Percentiles rank a stretch among this genome's conserved stretches.
These are phyloP conservation scores for Epicampocera succincta DNA, from an alignment of 2,888 invertebrate genomes.

Conservation along the genomic window DNA sequence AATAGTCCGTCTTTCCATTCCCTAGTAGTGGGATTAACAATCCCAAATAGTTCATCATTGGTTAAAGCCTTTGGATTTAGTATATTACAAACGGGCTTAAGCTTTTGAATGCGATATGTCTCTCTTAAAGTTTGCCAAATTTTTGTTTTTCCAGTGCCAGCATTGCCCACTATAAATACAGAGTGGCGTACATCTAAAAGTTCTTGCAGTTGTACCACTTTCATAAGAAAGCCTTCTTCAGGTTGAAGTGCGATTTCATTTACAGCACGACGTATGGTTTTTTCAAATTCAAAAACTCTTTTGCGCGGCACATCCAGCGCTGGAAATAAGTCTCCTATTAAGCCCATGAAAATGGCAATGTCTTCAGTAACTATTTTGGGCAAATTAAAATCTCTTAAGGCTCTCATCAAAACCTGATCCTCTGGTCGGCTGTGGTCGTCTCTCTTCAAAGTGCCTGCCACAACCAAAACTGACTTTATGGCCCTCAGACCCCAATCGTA, in stretches of 20 bases:
- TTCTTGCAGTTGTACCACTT: conserved; percentile 96
- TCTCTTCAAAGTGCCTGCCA: conserved; percentile 95
- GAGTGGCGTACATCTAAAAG: conserved; percentile 96
- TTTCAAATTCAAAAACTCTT: conserved; percentile 92
- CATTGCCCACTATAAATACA: conserved; percentile 92
- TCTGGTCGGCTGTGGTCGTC: conserved; percentile 90
- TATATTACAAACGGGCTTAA: conserved; percentile 92
- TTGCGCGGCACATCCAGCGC: conserved; percentile 96
- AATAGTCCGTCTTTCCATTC: conserved; percentile 96
- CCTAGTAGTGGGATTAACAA: conserved; percentile 95
- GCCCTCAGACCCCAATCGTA: conserved; percentile 99
- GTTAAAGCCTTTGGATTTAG: conserved; percentile 96
- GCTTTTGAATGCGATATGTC: conserved; percentile 86
- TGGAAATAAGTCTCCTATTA: conserved; percentile 96
- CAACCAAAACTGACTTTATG: conserved; percentile 97
- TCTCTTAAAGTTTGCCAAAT: conserved; percentile 95
- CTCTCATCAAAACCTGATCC: conserved; percentile 94
- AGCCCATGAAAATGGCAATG: conserved; percentile 95
- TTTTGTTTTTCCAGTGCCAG: conserved; percentile 96
- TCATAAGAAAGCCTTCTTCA: conserved; percentile 93
- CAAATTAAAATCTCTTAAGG: conserved; percentile 95
- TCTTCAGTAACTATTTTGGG: conserved; percentile 98
- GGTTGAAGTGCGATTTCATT: conserved; percentile 93
- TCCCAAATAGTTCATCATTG: conserved; percentile 96
- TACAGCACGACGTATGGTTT: conserved; percentile 89